Conservation (phyloP, 2,797 vertebrate species). For the Arrhamphus sclerolepis region DNA sequence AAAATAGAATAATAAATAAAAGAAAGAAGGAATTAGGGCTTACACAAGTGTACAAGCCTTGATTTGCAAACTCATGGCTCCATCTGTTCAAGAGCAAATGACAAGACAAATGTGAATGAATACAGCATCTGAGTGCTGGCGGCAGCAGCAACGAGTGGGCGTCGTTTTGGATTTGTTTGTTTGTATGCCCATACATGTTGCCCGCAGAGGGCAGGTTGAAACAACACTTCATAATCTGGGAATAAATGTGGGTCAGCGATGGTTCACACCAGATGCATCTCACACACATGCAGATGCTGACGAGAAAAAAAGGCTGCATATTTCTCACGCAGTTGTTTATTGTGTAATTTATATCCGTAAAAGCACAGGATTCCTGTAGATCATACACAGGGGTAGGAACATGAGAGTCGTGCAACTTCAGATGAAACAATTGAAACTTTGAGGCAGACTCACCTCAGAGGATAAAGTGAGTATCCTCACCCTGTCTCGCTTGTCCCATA, state of each 20-base stretch:
- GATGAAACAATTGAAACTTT: background rate
- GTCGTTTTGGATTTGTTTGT: conserved; percentile 52
- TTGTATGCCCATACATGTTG: conserved; percentile 35
- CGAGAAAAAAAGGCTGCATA: conserved; percentile 3
- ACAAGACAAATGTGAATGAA: conserved; percentile 20
- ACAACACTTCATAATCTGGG: conserved; percentile 47
- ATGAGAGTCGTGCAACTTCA: background rate
- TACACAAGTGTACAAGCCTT: conserved; percentile 9
- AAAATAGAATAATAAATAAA: no score
- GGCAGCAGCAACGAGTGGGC: conserved; percentile 36
- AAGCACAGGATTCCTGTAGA: background rate
- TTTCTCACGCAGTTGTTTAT: conserved; percentile 23
- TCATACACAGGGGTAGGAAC: background rate
- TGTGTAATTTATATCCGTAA: conserved; percentile 1
- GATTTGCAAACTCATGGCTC: conserved; percentile 33
- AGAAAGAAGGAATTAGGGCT: background rate
- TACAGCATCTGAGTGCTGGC: conserved; percentile 13
- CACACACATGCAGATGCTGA: conserved; percentile 38
- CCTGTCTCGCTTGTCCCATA: no score
- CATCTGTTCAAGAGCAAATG: conserved; percentile 54
- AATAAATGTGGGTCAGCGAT: conserved; percentile 62
- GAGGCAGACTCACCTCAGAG: conserved; percentile 2
- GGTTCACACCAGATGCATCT: conserved; percentile 64
- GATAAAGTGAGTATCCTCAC: no score
- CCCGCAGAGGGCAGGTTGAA: conserved; percentile 35